Evolutionary conservation across 2,797 vertebrate genomes (phyloP).

Genomic region (Holocentrus rufus): DNA sequence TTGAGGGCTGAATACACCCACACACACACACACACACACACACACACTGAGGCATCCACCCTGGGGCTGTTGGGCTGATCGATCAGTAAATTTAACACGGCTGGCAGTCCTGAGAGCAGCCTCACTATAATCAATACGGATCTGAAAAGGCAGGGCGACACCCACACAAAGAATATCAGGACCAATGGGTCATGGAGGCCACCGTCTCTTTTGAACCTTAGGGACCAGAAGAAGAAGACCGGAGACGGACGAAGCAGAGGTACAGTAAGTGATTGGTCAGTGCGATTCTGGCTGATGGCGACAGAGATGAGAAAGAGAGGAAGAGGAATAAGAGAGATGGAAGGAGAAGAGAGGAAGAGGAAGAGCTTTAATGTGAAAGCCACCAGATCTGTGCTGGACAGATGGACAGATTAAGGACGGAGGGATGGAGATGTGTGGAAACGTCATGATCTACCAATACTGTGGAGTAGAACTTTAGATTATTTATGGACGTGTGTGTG

Average conservation of each 20-base stretch:
- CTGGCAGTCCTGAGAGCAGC: not conserved
- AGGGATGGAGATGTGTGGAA: too few relatives aligned
- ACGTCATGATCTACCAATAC: too few relatives aligned
- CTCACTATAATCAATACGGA: slow-evolving; percentile 16
- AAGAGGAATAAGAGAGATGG: not conserved
- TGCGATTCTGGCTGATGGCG: not conserved
- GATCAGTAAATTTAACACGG: slow-evolving; percentile 8
- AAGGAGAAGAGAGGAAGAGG: not conserved
- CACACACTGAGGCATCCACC: not conserved
- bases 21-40: slow-evolving; percentile 3
- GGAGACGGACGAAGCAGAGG: not conserved
- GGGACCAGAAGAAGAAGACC: not conserved
- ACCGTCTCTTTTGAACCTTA: not conserved
- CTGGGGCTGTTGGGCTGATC: not conserved
- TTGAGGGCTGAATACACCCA: not conserved
- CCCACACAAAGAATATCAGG: not conserved
- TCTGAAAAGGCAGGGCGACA: not conserved
- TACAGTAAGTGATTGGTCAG: not conserved
- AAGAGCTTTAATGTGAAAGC: not conserved
- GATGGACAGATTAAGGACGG: not conserved
- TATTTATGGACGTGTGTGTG: not conserved
- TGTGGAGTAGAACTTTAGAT: too few relatives aligned
- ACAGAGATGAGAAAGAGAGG: not conserved
- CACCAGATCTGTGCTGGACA: not conserved
- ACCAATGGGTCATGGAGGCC: not conserved